Conservation (phyloP, 2,113 vertebrate species). For the Capricornis sumatraensis region DNA sequence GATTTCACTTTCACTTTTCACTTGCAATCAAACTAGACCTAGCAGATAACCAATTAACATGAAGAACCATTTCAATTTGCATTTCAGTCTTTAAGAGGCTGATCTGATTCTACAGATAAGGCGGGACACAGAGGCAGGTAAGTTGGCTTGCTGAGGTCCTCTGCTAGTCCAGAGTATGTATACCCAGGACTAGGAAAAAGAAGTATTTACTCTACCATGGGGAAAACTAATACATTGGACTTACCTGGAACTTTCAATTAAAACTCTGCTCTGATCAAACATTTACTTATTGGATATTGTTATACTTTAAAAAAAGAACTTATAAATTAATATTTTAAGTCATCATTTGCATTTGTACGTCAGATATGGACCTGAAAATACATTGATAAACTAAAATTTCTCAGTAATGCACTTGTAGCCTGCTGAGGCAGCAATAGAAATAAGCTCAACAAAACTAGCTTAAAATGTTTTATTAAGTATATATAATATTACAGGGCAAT, state of each 20-base stretch:
- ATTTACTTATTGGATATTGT: background rate
- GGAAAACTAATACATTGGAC: background rate
- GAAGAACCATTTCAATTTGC: background rate
- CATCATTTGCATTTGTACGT: background rate
- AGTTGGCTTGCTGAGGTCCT: background rate
- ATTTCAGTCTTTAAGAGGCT: background rate
- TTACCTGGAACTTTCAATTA: slow-evolving; percentile 15
- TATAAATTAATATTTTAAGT: slow-evolving; percentile 8
- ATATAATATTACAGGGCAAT: slow-evolving; percentile 81
- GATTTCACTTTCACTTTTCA: background rate
- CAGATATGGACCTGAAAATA: background rate
- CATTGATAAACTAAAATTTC: background rate
- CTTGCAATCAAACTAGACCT: background rate
- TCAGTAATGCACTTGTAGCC: background rate
- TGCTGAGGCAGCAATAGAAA: slow-evolving; percentile 47
- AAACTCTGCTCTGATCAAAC: background rate
- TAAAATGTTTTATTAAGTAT: slow-evolving; percentile 84
- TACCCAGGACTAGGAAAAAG: background rate
- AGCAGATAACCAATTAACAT: background rate
- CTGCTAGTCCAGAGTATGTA: background rate
- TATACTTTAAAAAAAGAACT: background rate
- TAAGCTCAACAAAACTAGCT: slow-evolving; percentile 75
- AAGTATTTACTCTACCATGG: background rate
- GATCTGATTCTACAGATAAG: background rate
- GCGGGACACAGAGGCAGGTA: rapidly evolving